phyloP scores from a whole-genome alignment of 2,113 vertebrate species.

The Fulmarus glacialis region DNA sequence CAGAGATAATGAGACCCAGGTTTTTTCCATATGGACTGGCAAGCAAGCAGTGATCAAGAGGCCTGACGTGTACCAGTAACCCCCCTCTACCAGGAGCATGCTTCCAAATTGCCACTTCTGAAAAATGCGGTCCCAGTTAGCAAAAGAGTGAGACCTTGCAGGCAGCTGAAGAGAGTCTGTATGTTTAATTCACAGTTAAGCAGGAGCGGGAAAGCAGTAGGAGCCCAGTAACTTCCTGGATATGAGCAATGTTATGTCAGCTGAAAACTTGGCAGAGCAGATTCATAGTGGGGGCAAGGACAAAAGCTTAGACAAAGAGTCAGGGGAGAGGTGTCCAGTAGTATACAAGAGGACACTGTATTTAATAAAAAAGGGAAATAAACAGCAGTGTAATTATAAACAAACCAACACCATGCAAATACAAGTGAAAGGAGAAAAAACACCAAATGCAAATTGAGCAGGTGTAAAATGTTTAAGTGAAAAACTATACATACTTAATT shows the following conservation, averaged over 20 bases:
- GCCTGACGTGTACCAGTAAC: background rate
- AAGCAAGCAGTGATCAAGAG: background rate
- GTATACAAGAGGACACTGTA: background rate
- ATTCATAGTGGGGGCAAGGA: background rate
- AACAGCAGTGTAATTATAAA: background rate
- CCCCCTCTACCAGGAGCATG: background rate
- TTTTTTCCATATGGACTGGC: background rate
- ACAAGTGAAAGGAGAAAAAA: background rate
- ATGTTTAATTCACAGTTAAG: background rate
- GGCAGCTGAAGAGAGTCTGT: background rate
- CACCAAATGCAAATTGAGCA: background rate
- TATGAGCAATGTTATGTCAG: background rate
- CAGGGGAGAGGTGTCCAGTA: background rate
- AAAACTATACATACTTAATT: background rate
- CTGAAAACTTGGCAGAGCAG: background rate
- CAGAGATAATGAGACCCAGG: background rate
- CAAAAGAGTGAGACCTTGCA: background rate
- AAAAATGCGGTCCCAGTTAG: background rate
- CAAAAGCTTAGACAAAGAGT: background rate
- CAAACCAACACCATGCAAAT: background rate
- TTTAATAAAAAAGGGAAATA: background rate
- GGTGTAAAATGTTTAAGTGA: background rate
- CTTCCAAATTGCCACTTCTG: background rate
- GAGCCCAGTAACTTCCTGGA: background rate
- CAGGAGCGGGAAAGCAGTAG: background rate